These are phyloP conservation scores for Anodontia alba DNA, from an alignment of 2,888 invertebrate species.

Conservation along the genomic window DNA sequence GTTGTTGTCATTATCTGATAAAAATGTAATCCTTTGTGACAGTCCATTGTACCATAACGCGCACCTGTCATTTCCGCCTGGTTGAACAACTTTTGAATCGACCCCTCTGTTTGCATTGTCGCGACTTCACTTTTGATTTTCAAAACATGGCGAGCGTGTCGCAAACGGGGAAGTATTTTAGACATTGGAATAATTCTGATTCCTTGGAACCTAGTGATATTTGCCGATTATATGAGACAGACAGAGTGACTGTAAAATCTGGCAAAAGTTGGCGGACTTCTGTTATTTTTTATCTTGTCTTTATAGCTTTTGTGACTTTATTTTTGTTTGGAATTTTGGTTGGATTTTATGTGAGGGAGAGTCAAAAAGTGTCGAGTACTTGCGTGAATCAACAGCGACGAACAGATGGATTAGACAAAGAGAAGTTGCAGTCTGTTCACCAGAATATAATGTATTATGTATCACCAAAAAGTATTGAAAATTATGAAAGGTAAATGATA, in stretches of 20 bases:
- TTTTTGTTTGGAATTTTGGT: slow-evolving; percentile 73
- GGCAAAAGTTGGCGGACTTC: slow-evolving; percentile 60
- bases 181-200: slow-evolving; percentile 67
- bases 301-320: slow-evolving; percentile 67
- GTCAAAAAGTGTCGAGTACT: slow-evolving; percentile 50
- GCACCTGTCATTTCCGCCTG: neutral
- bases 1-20: no score
- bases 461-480: slow-evolving; percentile 60
- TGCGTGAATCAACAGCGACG: slow-evolving; percentile 26
- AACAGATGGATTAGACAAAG: slow-evolving; percentile 58
- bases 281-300: slow-evolving; percentile 59
- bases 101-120: neutral
- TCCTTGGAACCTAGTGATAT: slow-evolving; percentile 62
- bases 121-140: slow-evolving; percentile 35
- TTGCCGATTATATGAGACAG: slow-evolving; percentile 56
- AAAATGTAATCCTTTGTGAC: neutral
- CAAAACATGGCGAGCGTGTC: slow-evolving; percentile 66
- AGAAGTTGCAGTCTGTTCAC: slow-evolving; percentile 64
- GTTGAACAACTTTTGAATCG: slow-evolving; percentile 3
- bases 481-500: slow-evolving; percentile 65
- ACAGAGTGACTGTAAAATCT: slow-evolving; percentile 29
- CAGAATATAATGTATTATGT: slow-evolving; percentile 73
- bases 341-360: slow-evolving; percentile 75
- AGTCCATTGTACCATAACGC: neutral
- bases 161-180: slow-evolving; percentile 56